Evolutionary conservation across 2,888 invertebrate genomes (phyloP).

Genomic region (Pseudococcus longispinus): DNA sequence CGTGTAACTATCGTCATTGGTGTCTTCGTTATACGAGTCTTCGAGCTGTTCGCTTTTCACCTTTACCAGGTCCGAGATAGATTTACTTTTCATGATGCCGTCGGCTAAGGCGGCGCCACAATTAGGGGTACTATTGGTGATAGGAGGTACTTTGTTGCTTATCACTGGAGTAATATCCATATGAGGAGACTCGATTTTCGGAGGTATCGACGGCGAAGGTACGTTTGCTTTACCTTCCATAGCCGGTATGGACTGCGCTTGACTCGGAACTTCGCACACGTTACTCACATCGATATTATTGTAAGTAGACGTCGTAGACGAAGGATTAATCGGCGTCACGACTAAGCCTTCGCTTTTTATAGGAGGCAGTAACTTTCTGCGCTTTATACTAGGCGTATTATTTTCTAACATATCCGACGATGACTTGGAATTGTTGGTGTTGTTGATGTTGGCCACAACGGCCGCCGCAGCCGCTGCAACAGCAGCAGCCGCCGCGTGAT

Average conservation of each 20-base stretch:
- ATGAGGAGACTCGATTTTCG: slow-evolving; percentile 54
- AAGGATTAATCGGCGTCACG: slow-evolving; percentile 58
- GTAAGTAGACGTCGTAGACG: slow-evolving; percentile 53
- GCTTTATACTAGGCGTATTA: slow-evolving; percentile 58
- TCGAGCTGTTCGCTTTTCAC: slow-evolving; percentile 54
- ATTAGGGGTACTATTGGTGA: neutral
- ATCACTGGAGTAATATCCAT: slow-evolving; percentile 54
- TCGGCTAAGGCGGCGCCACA: neutral
- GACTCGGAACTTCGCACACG: slow-evolving; percentile 58
- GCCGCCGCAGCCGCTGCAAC: slow-evolving; percentile 52
- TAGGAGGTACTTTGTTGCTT: neutral
- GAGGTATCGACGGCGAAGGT: slow-evolving; percentile 58
- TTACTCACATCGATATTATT: slow-evolving; percentile 58
- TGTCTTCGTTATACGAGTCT: slow-evolving; percentile 55
- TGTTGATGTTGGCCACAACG: neutral
- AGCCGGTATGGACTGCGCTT: slow-evolving; percentile 55
- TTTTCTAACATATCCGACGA: slow-evolving; percentile 43
- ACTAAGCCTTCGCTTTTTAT: slow-evolving; percentile 59
- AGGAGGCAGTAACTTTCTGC: slow-evolving; percentile 59
- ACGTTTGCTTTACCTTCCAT: slow-evolving; percentile 58
- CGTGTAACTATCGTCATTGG: slow-evolving; percentile 54
- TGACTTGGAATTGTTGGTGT: slow-evolving; percentile 42
- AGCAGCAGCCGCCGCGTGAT: slow-evolving; percentile 16
- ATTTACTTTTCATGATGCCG: neutral
- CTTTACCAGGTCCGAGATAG: slow-evolving; percentile 56